These are phyloP conservation scores for Sarcophilus harrisii DNA, from an alignment of 2,797 vertebrate species.

Conservation along the genomic window DNA sequence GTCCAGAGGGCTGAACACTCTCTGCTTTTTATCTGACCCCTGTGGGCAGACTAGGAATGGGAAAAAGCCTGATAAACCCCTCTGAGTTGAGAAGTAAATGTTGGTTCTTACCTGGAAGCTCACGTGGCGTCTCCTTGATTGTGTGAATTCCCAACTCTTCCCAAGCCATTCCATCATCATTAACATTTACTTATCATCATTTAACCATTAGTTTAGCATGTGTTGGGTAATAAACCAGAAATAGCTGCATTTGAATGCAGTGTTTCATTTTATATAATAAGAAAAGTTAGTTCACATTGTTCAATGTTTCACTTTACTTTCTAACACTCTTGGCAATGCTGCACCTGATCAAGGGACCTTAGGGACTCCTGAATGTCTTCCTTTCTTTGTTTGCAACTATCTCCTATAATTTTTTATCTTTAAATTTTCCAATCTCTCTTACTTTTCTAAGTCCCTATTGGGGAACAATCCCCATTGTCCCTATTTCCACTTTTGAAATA, in stretches of 20 bases:
- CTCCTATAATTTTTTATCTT: not conserved
- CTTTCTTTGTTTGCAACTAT: not conserved
- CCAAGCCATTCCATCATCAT: not conserved
- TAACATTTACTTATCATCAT: not conserved
- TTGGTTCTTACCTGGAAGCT: not conserved
- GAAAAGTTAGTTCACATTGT: conserved; percentile 16
- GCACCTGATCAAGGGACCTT: not conserved
- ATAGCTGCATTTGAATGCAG: conserved; percentile 20
- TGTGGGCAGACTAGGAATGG: not conserved
- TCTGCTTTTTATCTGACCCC: not conserved
- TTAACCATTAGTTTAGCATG: not conserved
- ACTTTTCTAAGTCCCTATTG: not conserved
- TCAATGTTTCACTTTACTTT: not conserved
- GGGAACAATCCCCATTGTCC: not conserved
- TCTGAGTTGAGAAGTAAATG: not conserved
- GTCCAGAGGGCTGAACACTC: not conserved
- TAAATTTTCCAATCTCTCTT: not conserved
- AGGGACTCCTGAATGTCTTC: not conserved
- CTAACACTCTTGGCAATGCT: not conserved
- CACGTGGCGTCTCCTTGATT: not conserved
- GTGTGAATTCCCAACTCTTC: not conserved
- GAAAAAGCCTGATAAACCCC: not conserved
- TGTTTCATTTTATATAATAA: conserved; percentile 15
- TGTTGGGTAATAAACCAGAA: conserved; percentile 39
- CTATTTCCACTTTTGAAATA: not conserved